phyloP scores from a whole-genome alignment of 1,140 invertebrate species.

The Arctopsyche grandis region DNA sequence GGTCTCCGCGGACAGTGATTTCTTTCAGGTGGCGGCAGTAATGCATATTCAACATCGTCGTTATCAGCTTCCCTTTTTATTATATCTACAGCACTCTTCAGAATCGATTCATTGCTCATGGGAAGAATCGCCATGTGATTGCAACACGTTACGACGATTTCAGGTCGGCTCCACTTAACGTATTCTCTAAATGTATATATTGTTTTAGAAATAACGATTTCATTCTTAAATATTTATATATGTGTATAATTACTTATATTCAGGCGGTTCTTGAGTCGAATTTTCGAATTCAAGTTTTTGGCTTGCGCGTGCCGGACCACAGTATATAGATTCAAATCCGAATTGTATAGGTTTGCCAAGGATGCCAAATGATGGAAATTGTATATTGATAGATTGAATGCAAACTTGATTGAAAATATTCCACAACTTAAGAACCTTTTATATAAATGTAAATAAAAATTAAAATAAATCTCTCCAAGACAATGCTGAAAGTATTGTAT shows the following conservation, averaged over 20 bases:
- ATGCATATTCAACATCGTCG: slow-evolving; percentile 29
- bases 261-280: background rate
- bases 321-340: slow-evolving; percentile 59
- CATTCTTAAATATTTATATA: background rate
- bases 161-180: slow-evolving; percentile 57
- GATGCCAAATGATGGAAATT: slow-evolving; percentile 60
- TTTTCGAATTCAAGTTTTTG: no score
- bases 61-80: background rate
- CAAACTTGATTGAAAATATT: slow-evolving; percentile 59
- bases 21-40: slow-evolving; percentile 55
- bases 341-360: slow-evolving; percentile 62
- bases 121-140: slow-evolving; percentile 58
- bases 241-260: background rate
- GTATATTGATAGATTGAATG: slow-evolving; percentile 60
- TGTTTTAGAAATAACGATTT: background rate
- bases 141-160: slow-evolving; percentile 61
- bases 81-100: background rate
- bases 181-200: slow-evolving; percentile 38
- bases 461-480: no score
- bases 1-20: slow-evolving; percentile 55
- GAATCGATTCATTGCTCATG: slow-evolving; percentile 15
- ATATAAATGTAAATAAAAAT: slow-evolving; percentile 25
- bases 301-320: slow-evolving; percentile 58
- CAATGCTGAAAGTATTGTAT: no score
- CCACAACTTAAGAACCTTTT: slow-evolving; percentile 62